phyloP scores from a whole-genome alignment of 2,888 invertebrate genomes.

The Apotomis betuletana region DNA sequence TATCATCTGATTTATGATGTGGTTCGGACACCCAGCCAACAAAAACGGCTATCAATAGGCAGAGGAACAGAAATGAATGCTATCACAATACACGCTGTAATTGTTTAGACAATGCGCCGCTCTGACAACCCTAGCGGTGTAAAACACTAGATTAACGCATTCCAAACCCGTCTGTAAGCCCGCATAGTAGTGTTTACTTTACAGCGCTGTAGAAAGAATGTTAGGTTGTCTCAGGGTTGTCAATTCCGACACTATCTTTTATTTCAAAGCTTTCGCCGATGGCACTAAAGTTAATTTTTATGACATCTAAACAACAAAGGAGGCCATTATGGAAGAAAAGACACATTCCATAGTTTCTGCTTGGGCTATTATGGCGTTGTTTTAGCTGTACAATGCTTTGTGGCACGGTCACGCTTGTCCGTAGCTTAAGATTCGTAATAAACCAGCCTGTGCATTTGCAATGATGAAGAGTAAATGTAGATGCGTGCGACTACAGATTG shows the following conservation, averaged over 20 bases:
- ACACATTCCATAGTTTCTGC: conserved; percentile 66
- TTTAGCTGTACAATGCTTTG: conserved; percentile 54
- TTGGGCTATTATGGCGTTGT: conserved; percentile 60
- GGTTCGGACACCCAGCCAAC: conserved; percentile 78
- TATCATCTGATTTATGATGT: conserved; percentile 80
- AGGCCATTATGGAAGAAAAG: conserved; percentile 70
- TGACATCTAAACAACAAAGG: conserved; percentile 73
- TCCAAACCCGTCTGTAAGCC: conserved; percentile 47
- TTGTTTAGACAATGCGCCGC: conserved; percentile 78
- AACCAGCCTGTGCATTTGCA: conserved; percentile 25
- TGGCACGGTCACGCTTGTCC: conserved; percentile 56
- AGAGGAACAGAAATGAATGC: conserved; percentile 80
- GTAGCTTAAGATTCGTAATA: conserved; percentile 42
- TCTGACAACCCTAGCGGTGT: conserved; percentile 48
- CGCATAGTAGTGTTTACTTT: conserved; percentile 42
- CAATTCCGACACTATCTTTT: conserved; percentile 59
- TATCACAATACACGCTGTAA: conserved; percentile 78
- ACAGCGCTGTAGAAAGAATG: not conserved
- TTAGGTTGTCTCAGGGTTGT: conserved; percentile 44
- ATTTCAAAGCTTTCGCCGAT: conserved; percentile 78
- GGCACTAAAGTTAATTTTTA: conserved; percentile 78
- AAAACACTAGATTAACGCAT: conserved; percentile 41
- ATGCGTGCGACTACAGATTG: conserved; percentile 1
- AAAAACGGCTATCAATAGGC: conserved; percentile 77
- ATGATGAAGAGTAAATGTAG: conserved; percentile 9